A percentile compares a stretch with the other conserved stretches of the same genome.
Evolutionary conservation across 2,888 invertebrate species (phyloP).

Genomic region (Merodon equestris): DNA sequence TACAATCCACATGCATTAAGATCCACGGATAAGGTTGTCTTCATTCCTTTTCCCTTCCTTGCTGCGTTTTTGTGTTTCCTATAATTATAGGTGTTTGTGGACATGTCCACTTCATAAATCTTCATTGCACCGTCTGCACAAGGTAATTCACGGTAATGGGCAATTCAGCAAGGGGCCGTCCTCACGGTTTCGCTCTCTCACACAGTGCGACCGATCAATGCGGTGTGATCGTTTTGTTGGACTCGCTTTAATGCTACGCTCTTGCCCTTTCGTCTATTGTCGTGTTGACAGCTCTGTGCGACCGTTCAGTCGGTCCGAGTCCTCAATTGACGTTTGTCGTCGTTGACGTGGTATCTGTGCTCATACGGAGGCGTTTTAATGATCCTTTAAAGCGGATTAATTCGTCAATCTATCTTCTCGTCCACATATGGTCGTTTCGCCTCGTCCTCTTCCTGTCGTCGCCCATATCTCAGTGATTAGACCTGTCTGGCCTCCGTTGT

Average conservation of each 20-base stretch:
- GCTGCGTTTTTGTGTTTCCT: conserved; percentile 47
- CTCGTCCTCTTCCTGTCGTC: too few relatives aligned
- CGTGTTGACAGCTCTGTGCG: conserved; percentile 54
- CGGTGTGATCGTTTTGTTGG: conserved; percentile 29
- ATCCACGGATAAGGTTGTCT: conserved; percentile 56
- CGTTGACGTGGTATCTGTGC: background rate
- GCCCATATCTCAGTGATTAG: too few relatives aligned
- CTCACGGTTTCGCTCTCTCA: background rate
- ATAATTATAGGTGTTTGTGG: conserved; percentile 69
- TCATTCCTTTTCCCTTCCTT: conserved; percentile 16
- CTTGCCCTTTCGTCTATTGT: conserved; percentile 38
- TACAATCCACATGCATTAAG: conserved; percentile 66
- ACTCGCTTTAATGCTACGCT: background rate
- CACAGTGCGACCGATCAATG: too few relatives aligned
- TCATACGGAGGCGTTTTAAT: conserved; percentile 55
- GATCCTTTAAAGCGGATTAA: conserved; percentile 66
- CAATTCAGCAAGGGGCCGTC: conserved; percentile 52
- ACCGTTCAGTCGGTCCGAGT: conserved; percentile 8
- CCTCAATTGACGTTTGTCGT: conserved; percentile 50
- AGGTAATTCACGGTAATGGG: conserved; percentile 65
- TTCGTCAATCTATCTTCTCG: conserved; percentile 57
- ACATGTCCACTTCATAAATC: conserved; percentile 69
- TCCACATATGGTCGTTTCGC: conserved; percentile 61
- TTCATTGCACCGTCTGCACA: conserved; percentile 62
- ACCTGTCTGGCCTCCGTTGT: background rate